A percentile compares a stretch with the other conserved stretches of the same genome.
These are phyloP conservation scores for Elachura formosa DNA, from an alignment of 2,113 vertebrate species.

Conservation along the genomic window DNA sequence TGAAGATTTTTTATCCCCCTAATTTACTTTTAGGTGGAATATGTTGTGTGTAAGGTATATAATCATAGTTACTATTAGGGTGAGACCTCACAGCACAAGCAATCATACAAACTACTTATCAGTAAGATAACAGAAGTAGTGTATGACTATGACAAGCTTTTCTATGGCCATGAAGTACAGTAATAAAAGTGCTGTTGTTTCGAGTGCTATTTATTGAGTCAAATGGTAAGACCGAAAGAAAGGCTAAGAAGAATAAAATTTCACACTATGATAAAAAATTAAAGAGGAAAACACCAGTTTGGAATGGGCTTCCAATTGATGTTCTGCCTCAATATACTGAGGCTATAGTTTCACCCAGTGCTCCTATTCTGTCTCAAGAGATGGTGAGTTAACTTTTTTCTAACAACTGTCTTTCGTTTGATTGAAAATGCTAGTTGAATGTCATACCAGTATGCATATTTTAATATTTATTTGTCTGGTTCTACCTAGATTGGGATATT, in stretches of 20 bases:
- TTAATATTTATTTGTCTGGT: not conserved
- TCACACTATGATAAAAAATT: not conserved
- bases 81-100: not conserved
- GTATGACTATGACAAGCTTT: not conserved
- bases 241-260: not conserved
- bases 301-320: not conserved
- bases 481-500: not conserved
- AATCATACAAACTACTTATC: not conserved
- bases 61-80: not conserved
- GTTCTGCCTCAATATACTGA: not conserved
- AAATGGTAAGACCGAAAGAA: not conserved
- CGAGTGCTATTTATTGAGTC: not conserved
- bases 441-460: not conserved
- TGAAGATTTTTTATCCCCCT: rapidly evolving
- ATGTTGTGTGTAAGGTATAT: not conserved
- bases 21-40: not conserved
- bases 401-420: not conserved
- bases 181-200: not conserved
- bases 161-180: not conserved
- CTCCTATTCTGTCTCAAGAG: rapidly evolving
- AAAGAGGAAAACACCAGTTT: not conserved
- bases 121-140: not conserved
- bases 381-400: not conserved
- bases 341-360: not conserved
- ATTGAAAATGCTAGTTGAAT: not conserved